Evolutionary conservation across 2,888 invertebrate genomes (phyloP).

Genomic region (Iphiclides podalirius): DNA sequence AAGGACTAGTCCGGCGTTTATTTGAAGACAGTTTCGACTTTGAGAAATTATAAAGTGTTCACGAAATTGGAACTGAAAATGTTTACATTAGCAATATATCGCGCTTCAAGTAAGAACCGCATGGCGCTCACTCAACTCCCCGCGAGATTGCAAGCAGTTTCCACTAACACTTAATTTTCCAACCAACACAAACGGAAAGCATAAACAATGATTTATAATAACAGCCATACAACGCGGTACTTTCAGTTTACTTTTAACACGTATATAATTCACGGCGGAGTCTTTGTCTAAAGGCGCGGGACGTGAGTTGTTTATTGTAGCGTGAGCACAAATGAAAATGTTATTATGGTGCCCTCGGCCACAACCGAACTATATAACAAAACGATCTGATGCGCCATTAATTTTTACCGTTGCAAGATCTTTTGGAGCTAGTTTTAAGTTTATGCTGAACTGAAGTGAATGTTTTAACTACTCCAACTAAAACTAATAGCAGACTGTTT

Average conservation of each 20-base stretch:
- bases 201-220: slow-evolving; percentile 81
- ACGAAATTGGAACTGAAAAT: slow-evolving; percentile 25
- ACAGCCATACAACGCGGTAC: slow-evolving; percentile 76
- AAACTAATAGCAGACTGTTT: too few species aligned
- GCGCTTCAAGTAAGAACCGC: slow-evolving; percentile 46
- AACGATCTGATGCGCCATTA: slow-evolving; percentile 13
- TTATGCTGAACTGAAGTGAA: too few species aligned
- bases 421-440: too few species aligned
- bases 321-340: slow-evolving; percentile 78
- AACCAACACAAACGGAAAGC: slow-evolving; percentile 78
- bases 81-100: slow-evolving; percentile 34
- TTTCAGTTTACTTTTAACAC: slow-evolving; percentile 81
- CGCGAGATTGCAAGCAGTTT: slow-evolving; percentile 64
- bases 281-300: slow-evolving; percentile 78
- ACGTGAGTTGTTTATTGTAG: slow-evolving; percentile 80
- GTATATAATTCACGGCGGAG: slow-evolving; percentile 76
- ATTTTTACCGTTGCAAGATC: neutral
- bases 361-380: slow-evolving; percentile 28
- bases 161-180: slow-evolving; percentile 73
- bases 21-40: too few species aligned
- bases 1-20: too few species aligned
- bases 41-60: slow-evolving; percentile 13
- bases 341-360: slow-evolving; percentile 69
- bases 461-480: too few species aligned
- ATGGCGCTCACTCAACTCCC: slow-evolving; percentile 52